Conservation (phyloP, 2,797 vertebrate genomes). For the Simalia tracyae region DNA sequence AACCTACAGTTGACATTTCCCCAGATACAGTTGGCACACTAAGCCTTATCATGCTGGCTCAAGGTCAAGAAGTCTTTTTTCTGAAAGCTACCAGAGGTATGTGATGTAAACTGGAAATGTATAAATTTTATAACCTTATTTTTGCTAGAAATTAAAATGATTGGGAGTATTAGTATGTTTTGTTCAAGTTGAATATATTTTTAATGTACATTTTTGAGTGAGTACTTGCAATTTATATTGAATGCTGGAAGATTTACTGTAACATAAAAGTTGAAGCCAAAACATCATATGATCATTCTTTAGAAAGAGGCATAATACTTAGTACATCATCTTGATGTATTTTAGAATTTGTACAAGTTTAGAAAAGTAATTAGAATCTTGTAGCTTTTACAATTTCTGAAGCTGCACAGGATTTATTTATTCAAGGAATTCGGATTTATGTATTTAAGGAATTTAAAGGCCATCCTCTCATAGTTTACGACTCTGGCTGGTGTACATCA, state of each 20-base stretch:
- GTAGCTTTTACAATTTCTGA: too few species aligned
- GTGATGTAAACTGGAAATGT: not conserved
- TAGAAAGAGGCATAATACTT: not conserved
- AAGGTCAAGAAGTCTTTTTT: constrained; percentile 98
- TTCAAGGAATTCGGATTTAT: not conserved
- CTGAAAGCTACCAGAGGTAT: constrained; percentile 96
- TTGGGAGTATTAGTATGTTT: not conserved
- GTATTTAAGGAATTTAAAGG: not conserved
- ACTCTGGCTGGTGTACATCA: not conserved
- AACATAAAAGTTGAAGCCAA: not conserved
- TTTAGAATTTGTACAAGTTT: too few species aligned
- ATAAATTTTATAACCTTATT: not conserved
- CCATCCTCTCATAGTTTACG: not conserved
- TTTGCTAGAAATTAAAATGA: not conserved
- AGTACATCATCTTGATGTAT: too few species aligned
- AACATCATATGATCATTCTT: not conserved
- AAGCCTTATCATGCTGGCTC: constrained; percentile 96
- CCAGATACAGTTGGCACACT: constrained; percentile 94
- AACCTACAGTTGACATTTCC: constrained; percentile 97
- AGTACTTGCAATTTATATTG: not conserved
- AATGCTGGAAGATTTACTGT: not conserved
- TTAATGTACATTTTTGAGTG: not conserved
- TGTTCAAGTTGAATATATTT: not conserved
- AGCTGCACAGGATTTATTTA: not conserved
- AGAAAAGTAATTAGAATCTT: too few species aligned